phyloP scores from a whole-genome alignment of 2,113 vertebrate genomes.

The Ptyas mucosa region DNA sequence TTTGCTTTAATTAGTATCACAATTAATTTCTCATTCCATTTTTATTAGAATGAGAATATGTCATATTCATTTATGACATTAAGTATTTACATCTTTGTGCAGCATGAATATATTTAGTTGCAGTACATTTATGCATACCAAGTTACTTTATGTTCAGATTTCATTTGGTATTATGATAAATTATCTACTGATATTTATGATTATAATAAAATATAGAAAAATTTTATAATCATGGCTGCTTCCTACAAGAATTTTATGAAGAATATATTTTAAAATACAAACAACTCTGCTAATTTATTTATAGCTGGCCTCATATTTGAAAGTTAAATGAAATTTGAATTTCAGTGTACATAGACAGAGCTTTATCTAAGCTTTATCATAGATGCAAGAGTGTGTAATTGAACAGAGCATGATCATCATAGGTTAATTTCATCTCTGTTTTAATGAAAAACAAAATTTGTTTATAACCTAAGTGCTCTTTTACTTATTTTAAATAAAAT shows the following conservation, averaged over 20 bases:
- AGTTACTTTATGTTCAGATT: background rate
- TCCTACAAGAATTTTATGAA: background rate
- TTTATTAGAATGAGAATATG: background rate
- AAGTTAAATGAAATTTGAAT: background rate
- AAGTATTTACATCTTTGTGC: background rate
- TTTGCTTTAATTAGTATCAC: background rate
- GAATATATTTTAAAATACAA: background rate
- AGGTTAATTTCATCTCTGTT: background rate
- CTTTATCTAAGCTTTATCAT: background rate
- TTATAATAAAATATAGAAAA: background rate
- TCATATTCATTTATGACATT: background rate
- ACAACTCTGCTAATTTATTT: background rate
- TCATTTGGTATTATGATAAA: background rate
- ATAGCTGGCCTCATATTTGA: background rate
- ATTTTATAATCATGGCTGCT: background rate
- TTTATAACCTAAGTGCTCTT: background rate
- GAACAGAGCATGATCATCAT: background rate
- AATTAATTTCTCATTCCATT: fast-evolving
- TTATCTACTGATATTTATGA: background rate
- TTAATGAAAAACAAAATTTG: background rate
- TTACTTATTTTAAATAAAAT: background rate
- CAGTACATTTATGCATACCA: background rate
- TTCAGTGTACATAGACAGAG: background rate
- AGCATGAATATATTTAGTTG: background rate
- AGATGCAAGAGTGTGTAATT: background rate